Percentiles rank a stretch among this genome's conserved stretches.
Evolutionary conservation across 2,113 vertebrate species (phyloP).

Genomic region (Colistium nudipinnis): DNA sequence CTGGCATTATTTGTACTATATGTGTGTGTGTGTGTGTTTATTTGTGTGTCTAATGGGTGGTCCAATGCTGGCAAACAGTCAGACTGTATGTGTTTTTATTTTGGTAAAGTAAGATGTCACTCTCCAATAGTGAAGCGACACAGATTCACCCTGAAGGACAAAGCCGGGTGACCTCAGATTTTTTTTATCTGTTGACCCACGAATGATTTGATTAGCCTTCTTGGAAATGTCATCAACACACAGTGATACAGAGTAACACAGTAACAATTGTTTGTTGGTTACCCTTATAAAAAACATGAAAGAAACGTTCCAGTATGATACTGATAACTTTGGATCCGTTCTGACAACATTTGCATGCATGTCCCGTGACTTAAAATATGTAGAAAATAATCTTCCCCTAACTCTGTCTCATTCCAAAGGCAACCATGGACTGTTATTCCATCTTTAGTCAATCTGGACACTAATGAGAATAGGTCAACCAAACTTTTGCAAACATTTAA

Average conservation of each 20-base stretch:
- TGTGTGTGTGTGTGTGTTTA: slow-evolving; percentile 21
- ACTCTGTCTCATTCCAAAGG: slow-evolving; percentile 14
- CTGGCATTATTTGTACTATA: slow-evolving; percentile 16
- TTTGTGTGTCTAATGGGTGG: slow-evolving; percentile 45
- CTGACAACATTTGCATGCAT: slow-evolving; percentile 5
- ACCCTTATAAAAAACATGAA: background rate
- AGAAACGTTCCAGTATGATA: background rate
- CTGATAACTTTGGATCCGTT: background rate
- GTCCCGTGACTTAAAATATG: slow-evolving; percentile 17
- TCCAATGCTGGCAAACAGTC: slow-evolving; percentile 15
- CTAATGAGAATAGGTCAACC: slow-evolving; percentile 21
- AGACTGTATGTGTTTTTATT: slow-evolving; percentile 10
- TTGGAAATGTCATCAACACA: background rate
- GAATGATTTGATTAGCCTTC: slow-evolving; percentile 17
- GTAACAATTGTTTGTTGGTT: background rate
- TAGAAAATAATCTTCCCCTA: slow-evolving; percentile 27
- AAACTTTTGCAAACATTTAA: slow-evolving; percentile 31
- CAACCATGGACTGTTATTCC: background rate
- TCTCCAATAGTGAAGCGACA: slow-evolving; percentile 19
- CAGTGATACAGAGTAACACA: background rate
- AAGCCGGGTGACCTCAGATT: slow-evolving; percentile 28
- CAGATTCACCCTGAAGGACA: slow-evolving; percentile 18
- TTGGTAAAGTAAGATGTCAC: slow-evolving; percentile 8
- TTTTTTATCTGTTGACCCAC: slow-evolving; percentile 18
- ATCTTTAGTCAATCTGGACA: slow-evolving; percentile 7